Base-by-base conservation (phyloP, 2,113 vertebrate genomes). In the Brevimyrus niger region DNA sequence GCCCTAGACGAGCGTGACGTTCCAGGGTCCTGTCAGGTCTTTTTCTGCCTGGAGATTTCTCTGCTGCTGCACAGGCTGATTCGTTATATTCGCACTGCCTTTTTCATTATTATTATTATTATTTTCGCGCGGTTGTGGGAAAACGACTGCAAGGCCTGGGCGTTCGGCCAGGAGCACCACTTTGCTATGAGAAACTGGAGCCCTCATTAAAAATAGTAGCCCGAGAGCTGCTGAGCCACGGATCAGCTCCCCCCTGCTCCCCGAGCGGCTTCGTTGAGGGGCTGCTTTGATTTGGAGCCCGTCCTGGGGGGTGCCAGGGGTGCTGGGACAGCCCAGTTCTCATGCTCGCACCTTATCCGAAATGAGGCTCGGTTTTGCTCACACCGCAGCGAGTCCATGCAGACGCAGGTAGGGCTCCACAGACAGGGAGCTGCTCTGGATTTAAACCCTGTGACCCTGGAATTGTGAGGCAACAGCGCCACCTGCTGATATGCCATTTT, bases 1-100 rank as follows among this genome's bases (percentile, higher is more conserved):
- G 91, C 90, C 91, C 89, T 90, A 42, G 58, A 87, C 86, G 61
- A 69, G 86, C 51, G 89, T 91, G 92, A 90, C 83, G 91, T 90
- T 76, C 87, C 87, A 88, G 58, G 85, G 61, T 88, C 61, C 10
- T 0, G 61, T 31, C 10, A 4, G 61, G 61, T 69, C 61, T n/a
- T n/a, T 61, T 23, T 61, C 55, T 61, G 55, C 55, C 23, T 1
- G 6, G 55, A 61, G 65, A 73, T 35, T 73, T 15, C 27, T 0
- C 73, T 42, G 35, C 35, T 80, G 73, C 17, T 0, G 73, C 73
- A 0, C 15, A 1, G 35, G 13, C 31, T 19, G 35, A 15, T 80
- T 80, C 6, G 4, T 42, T 42, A 80, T 69, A 69, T 1, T 42
- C 35, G 0, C 15, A 17, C 35, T 7, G 31, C 61, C 61, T 27